Conservation (phyloP, 2,888 invertebrate genomes). For the Caenorhabditis uteleia region DNA sequence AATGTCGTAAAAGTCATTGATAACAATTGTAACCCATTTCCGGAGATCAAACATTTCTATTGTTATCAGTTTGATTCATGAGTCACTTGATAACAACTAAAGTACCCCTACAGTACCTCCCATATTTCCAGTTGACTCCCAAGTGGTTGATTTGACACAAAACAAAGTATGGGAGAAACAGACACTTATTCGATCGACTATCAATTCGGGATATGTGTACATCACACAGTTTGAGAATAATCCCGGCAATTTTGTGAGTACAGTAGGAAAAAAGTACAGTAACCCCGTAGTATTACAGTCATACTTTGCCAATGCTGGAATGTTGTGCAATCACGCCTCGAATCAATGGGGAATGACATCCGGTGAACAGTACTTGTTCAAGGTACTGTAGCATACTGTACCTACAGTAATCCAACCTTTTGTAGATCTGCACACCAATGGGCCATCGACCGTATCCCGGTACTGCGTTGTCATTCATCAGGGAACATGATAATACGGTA, state of each 20-base stretch:
- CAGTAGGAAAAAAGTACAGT: too few relatives aligned
- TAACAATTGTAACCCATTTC: not conserved
- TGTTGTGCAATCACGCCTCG: slow-evolving; percentile 67
- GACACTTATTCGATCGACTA: slow-evolving; percentile 66
- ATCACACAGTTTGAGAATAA: slow-evolving; percentile 70
- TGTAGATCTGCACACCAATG: slow-evolving; percentile 67
- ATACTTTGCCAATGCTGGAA: slow-evolving; percentile 68
- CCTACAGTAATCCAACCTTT: not conserved
- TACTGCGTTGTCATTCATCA: slow-evolving; percentile 66
- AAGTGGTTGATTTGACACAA: slow-evolving; percentile 63
- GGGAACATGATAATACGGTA: slow-evolving; percentile 60
- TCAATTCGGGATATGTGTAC: slow-evolving; percentile 69
- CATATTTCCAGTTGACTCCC: slow-evolving; percentile 63
- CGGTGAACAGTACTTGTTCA: slow-evolving; percentile 69
- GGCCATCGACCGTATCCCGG: slow-evolving; percentile 67
- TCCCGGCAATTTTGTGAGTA: slow-evolving; percentile 69
- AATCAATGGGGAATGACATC: slow-evolving; percentile 69
- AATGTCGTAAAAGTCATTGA: too few relatives aligned
- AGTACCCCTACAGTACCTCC: too few relatives aligned
- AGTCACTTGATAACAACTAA: not conserved
- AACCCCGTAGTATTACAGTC: slow-evolving; percentile 60
- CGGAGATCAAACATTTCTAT: too few relatives aligned
- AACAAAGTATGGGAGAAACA: slow-evolving; percentile 68
- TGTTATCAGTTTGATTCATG: too few relatives aligned
- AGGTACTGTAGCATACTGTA: slow-evolving; percentile 26